Conservation (phyloP, 1,140 invertebrate genomes). For the Cecropterus lyciades region DNA sequence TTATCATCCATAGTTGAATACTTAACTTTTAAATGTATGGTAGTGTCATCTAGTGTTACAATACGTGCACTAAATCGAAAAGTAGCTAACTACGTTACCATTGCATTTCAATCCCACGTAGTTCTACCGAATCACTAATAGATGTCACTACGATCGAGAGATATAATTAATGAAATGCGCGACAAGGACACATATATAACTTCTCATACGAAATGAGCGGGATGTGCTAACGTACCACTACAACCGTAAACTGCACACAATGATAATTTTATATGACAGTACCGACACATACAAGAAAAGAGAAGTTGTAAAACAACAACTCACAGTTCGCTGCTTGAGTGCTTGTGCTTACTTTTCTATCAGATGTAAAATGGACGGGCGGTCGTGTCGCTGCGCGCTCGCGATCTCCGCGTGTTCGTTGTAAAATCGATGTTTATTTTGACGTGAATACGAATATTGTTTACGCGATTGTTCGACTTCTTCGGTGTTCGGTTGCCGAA, state of each 20-base stretch:
- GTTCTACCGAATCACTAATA: slow-evolving; percentile 31
- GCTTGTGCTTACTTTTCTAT: slow-evolving; percentile 80
- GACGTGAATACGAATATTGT: slow-evolving; percentile 80
- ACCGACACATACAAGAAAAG: slow-evolving; percentile 80
- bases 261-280: slow-evolving; percentile 47
- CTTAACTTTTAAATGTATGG: too few relatives aligned
- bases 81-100: too few relatives aligned
- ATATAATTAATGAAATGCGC: slow-evolving; percentile 57
- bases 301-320: slow-evolving; percentile 84
- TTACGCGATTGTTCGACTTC: slow-evolving; percentile 79
- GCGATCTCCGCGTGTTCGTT: slow-evolving; percentile 74
- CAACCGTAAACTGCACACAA: slow-evolving; percentile 52
- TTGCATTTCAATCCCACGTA: not conserved
- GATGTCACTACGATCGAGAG: slow-evolving; percentile 48
- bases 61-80: too few relatives aligned
- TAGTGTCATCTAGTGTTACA: too few relatives aligned
- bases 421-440: slow-evolving; percentile 82
- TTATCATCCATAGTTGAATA: too few relatives aligned
- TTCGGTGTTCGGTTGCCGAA: slow-evolving; percentile 70
- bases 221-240: slow-evolving; percentile 47
- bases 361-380: slow-evolving; percentile 84
- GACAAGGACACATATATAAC: slow-evolving; percentile 49
- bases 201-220: slow-evolving; percentile 43
- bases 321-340: slow-evolving; percentile 56
- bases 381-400: slow-evolving; percentile 77